These are phyloP conservation scores for Opisthocomus hoazin DNA, from an alignment of 2,113 vertebrate genomes.

Conservation along the genomic window DNA sequence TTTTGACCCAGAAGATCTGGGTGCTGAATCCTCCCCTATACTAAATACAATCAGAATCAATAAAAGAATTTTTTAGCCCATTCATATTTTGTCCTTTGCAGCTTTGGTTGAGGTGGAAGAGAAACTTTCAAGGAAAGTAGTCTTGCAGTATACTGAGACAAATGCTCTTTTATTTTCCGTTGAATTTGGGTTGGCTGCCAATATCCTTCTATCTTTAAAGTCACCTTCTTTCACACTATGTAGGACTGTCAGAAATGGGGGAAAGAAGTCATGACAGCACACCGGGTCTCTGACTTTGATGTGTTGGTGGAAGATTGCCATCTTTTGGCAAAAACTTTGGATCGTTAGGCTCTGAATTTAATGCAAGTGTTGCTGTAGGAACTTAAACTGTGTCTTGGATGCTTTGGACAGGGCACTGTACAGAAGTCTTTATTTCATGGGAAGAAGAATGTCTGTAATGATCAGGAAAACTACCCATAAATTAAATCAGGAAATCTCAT, in stretches of 20 bases:
- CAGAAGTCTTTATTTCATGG: neutral
- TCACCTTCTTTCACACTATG: neutral
- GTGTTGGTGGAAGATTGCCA: neutral
- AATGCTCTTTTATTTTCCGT: neutral
- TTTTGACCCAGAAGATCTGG: neutral
- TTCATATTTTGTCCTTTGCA: neutral
- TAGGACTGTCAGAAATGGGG: neutral
- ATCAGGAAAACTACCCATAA: neutral
- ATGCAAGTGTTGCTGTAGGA: neutral
- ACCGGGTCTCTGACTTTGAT: neutral
- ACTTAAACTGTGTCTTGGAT: neutral
- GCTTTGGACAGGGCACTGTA: neutral
- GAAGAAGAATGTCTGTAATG: fast-evolving
- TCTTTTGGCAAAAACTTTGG: neutral
- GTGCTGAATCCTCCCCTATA: neutral
- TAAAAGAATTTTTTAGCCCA: neutral
- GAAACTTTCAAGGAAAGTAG: neutral
- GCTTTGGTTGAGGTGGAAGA: neutral
- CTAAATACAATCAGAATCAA: neutral
- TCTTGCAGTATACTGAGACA: neutral
- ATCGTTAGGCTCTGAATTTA: neutral
- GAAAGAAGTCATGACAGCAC: neutral
- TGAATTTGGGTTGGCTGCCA: fast-evolving
- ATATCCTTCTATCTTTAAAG: neutral
- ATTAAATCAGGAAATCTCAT: neutral